These are phyloP conservation scores for Labeo rohita DNA, from an alignment of 2,113 vertebrate genomes.

Conservation along the genomic window DNA sequence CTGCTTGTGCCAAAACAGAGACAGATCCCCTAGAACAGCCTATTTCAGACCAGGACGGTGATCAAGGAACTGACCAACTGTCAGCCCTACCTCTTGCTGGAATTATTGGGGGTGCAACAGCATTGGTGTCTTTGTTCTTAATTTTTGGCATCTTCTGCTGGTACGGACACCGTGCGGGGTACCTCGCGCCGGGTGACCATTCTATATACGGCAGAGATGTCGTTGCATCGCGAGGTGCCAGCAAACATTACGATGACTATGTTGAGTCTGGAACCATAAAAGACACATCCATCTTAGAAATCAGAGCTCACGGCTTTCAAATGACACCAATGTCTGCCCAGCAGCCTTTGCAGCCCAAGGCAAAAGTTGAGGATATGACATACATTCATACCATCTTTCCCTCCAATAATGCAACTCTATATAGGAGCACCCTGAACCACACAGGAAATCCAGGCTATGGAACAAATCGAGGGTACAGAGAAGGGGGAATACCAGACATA, in stretches of 20 bases:
- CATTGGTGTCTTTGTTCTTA: conserved; percentile 86
- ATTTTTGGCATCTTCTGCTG: conserved; percentile 90
- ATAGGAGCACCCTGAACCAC: conserved; percentile 74
- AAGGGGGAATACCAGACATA: conserved; percentile 87
- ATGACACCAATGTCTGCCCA: conserved; percentile 88
- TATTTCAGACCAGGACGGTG: conserved; percentile 78
- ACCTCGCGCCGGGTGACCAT: conserved; percentile 79
- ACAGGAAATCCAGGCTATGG: conserved; percentile 75
- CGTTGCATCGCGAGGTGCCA: conserved; percentile 61
- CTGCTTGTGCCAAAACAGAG: conserved; percentile 89
- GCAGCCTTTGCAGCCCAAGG: conserved; percentile 82
- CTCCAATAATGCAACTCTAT: conserved; percentile 87
- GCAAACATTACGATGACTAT: conserved; percentile 87
- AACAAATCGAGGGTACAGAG: conserved; percentile 89
- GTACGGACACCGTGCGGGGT: conserved; percentile 85
- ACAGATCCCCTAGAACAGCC: conserved; percentile 79
- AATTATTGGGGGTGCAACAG: conserved; percentile 88
- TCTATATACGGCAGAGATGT: conserved; percentile 75
- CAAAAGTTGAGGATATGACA: conserved; percentile 82
- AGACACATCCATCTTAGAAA: conserved; percentile 92
- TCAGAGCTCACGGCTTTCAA: conserved; percentile 87
- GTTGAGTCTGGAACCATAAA: conserved; percentile 94
- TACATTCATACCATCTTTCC: conserved; percentile 94
- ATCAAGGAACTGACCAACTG: conserved; percentile 76
- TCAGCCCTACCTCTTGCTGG: conserved; percentile 86